These are phyloP conservation scores for Brachionus plicatilis DNA, from an alignment of 1,140 invertebrate genomes.

Conservation along the genomic window DNA sequence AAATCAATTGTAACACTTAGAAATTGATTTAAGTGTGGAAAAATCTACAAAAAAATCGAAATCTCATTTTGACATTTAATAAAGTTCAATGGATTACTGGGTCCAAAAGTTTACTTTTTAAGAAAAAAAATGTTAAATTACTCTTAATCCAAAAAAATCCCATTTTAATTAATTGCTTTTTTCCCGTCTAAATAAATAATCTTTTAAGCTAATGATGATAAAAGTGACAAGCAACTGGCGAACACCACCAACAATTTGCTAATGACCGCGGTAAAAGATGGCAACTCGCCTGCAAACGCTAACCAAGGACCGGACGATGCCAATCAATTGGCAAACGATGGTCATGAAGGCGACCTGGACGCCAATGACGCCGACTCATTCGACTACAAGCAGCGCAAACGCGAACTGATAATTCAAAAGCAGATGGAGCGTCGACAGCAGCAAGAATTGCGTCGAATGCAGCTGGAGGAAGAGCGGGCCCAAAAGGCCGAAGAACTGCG, in stretches of 20 bases:
- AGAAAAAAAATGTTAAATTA: neutral
- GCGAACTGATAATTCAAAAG: slow-evolving; percentile 13
- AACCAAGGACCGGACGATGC: neutral
- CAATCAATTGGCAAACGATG: neutral
- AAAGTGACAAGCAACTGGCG: neutral
- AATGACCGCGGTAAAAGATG: slow-evolving; percentile 17
- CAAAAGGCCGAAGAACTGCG: slow-evolving; percentile 22
- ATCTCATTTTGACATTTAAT: neutral
- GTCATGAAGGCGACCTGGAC: neutral
- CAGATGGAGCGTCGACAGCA: slow-evolving; percentile 29
- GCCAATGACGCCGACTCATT: neutral
- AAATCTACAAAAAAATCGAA: no score
- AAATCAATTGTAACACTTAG: no score
- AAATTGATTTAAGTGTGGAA: no score
- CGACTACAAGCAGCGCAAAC: slow-evolving; percentile 23
- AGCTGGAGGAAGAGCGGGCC: slow-evolving; percentile 23
- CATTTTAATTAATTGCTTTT: neutral
- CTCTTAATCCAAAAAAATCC: neutral
- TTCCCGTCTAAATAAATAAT: neutral
- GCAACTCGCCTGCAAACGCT: neutral
- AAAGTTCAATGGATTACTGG: no score
- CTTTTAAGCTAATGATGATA: slow-evolving; percentile 28
- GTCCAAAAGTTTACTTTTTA: neutral
- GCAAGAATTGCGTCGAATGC: slow-evolving; percentile 5
- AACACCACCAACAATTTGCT: slow-evolving; percentile 15